Conservation (phyloP, 1,140 invertebrate genomes). For the Parasteatoda tepidariorum region DNA sequence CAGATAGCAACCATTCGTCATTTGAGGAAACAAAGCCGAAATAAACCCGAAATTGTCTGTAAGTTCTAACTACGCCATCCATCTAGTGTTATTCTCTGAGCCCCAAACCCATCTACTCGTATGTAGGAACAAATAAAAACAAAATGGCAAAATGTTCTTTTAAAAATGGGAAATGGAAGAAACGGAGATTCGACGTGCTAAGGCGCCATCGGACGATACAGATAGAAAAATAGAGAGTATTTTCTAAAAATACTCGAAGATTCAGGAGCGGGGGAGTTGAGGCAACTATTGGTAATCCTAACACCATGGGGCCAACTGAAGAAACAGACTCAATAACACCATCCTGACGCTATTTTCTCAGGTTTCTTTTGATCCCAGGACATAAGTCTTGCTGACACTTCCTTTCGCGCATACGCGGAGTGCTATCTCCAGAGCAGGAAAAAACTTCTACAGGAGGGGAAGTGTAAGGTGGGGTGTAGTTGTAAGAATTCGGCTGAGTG, state of each 20-base stretch:
- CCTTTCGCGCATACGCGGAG: background rate
- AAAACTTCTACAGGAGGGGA: background rate
- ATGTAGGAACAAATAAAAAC: background rate
- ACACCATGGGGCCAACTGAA: constrained; percentile 36
- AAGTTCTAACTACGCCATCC: no score
- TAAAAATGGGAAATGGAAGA: background rate
- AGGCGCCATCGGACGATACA: background rate
- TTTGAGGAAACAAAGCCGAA: no score
- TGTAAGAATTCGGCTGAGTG: constrained; percentile 6
- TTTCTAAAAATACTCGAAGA: background rate
- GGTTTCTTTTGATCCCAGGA: constrained; percentile 26
- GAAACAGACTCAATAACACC: constrained; percentile 48
- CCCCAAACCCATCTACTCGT: no score
- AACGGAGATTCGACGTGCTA: background rate
- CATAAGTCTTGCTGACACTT: constrained; percentile 56
- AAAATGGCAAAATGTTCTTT: background rate
- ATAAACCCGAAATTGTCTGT: no score
- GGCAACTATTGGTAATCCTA: constrained; percentile 29
- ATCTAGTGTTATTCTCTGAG: no score
- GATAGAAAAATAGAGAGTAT: background rate
- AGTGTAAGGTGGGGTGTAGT: no score
- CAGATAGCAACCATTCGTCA: no score
- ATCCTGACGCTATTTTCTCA: constrained; percentile 27
- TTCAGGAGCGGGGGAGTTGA: background rate
- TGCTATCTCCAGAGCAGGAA: background rate